phyloP scores from a whole-genome alignment of 2,797 vertebrate genomes.

The Eurystomus glaucurus region DNA sequence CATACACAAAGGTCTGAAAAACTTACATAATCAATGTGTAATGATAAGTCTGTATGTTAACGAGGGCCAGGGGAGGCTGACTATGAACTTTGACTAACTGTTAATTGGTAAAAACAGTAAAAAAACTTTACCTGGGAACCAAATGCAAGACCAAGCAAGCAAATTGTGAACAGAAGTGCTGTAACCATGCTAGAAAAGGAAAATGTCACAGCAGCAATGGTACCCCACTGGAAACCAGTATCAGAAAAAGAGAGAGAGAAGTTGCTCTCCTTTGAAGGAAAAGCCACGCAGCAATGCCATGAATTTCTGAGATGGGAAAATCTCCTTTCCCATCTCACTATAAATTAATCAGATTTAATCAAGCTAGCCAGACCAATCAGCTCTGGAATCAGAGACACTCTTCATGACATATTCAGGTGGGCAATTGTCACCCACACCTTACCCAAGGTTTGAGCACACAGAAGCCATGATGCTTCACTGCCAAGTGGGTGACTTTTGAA shows the following conservation, averaged over 20 bases:
- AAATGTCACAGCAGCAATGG: background rate
- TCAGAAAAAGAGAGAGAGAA: too few species aligned
- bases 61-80: background rate
- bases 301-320: background rate
- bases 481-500: background rate
- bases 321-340: background rate
- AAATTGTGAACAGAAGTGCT: background rate
- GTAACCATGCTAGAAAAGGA: background rate
- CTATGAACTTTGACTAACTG: background rate
- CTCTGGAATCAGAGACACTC: background rate
- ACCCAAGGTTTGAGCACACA: background rate
- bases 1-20: background rate
- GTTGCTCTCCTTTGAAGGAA: too few species aligned
- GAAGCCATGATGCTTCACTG: background rate
- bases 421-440: background rate
- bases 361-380: background rate
- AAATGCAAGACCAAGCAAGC: background rate
- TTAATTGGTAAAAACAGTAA: background rate
- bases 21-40: background rate
- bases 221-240: too few species aligned
- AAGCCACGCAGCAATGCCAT: too few species aligned
- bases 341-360: background rate
- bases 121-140: background rate
- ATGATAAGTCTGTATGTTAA: rapidly evolving
- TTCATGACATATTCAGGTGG: background rate